These are phyloP conservation scores for Trachops cirrhosus DNA, from an alignment of 2,797 vertebrate genomes.

Conservation along the genomic window DNA sequence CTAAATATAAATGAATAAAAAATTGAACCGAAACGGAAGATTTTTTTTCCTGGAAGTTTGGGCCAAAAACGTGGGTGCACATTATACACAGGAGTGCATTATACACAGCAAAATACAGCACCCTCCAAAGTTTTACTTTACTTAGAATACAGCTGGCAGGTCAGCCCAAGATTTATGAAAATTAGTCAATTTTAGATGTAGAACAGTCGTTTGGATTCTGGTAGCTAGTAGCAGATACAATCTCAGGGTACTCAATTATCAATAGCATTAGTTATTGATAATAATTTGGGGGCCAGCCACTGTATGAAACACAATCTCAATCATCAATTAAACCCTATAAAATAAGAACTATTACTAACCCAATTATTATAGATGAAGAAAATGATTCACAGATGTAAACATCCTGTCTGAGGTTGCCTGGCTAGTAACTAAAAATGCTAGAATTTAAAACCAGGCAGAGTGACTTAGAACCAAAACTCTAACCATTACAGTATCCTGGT, in stretches of 20 bases:
- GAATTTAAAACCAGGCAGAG: not conserved
- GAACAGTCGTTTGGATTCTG: not conserved
- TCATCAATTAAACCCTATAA: not conserved
- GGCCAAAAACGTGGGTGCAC: too few species aligned
- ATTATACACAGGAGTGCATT: too few species aligned
- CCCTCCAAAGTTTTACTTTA: not conserved
- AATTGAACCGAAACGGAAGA: too few species aligned
- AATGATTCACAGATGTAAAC: conserved; percentile 18
- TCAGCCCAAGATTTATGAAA: conserved; percentile 17
- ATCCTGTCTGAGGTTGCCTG: not conserved
- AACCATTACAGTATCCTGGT: not conserved
- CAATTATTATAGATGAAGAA: conserved; percentile 8
- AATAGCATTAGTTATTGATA: not conserved
- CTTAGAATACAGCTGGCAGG: not conserved
- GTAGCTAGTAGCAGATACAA: not conserved
- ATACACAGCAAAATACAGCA: too few species aligned
- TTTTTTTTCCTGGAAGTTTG: too few species aligned
- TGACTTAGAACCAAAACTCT: not conserved
- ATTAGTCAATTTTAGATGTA: not conserved
- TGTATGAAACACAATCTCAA: not conserved
- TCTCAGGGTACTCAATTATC: not conserved
- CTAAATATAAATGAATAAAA: too few species aligned
- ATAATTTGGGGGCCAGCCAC: not conserved
- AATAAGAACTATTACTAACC: conserved; percentile 4
- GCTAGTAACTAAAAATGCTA: not conserved